These are phyloP conservation scores for Enoplolaimus lenunculus DNA, from an alignment of 2,888 invertebrate species.

Conservation along the genomic window DNA sequence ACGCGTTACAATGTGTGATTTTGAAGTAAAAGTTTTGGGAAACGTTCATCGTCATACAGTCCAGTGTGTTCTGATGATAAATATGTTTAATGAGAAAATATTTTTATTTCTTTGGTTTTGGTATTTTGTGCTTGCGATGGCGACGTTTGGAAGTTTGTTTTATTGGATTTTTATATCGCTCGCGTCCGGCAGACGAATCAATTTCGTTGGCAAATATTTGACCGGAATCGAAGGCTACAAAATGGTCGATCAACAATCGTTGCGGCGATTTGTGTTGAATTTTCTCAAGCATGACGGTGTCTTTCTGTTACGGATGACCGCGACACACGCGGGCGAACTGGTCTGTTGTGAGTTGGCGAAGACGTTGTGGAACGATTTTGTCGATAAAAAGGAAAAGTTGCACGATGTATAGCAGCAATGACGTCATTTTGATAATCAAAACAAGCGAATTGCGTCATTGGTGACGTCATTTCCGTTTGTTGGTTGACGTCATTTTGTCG, in stretches of 20 bases:
- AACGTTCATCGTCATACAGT: constrained; percentile 4
- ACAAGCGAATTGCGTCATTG: not conserved
- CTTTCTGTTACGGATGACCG: constrained; percentile 37
- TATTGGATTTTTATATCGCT: constrained; percentile 32
- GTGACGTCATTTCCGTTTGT: too few relatives aligned
- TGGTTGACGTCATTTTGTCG: too few relatives aligned
- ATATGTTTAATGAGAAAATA: too few relatives aligned
- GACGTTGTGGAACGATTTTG: constrained; percentile 31
- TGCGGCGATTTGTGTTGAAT: constrained; percentile 21
- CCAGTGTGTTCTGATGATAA: constrained; percentile 14
- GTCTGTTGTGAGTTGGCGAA: constrained; percentile 34
- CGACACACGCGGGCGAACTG: constrained; percentile 39
- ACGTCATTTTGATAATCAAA: not conserved
- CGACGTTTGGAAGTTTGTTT: constrained; percentile 2
- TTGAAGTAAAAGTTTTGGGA: not conserved
- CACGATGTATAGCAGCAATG: constrained; percentile 16
- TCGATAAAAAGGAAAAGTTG: constrained; percentile 19
- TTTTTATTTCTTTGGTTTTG: constrained; percentile 40
- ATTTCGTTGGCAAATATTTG: constrained; percentile 40
- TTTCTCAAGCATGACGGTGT: constrained; percentile 31
- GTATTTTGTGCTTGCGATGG: constrained; percentile 32
- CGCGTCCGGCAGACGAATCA: constrained; percentile 35
- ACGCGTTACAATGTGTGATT: too few relatives aligned
- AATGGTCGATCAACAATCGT: constrained; percentile 30
- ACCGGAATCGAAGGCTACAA: constrained; percentile 41